Conservation (phyloP, 1,140 invertebrate species). For the Apis mellifera region Amel_HAv3.1 CM009943.2:4914501-4915000, state of each 20-base stretch:
- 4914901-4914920: conserved; percentile 48
- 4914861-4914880: conserved; percentile 3
- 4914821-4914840: neutral
- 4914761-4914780: neutral
- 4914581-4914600: neutral
- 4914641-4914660: conserved; percentile 60
- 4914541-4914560: neutral
- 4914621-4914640: conserved; percentile 45
- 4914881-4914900: conserved; percentile 15
- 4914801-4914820: neutral
- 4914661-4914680: conserved; percentile 37
- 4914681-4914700: conserved; percentile 10
- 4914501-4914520: too few species aligned
- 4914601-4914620: conserved; percentile 38
- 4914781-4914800: conserved; percentile 6
- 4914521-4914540: too few species aligned
- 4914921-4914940: neutral
- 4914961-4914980: neutral
- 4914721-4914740: conserved; percentile 44
- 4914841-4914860: neutral
- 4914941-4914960: neutral
- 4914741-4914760: conserved; percentile 59
- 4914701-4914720: conserved; percentile 14
- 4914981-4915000: neutral
- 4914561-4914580: neutral